These are phyloP conservation scores for Ancistrus triradiatus DNA, from an alignment of 2,113 vertebrate genomes.

Conservation along the genomic window DNA sequence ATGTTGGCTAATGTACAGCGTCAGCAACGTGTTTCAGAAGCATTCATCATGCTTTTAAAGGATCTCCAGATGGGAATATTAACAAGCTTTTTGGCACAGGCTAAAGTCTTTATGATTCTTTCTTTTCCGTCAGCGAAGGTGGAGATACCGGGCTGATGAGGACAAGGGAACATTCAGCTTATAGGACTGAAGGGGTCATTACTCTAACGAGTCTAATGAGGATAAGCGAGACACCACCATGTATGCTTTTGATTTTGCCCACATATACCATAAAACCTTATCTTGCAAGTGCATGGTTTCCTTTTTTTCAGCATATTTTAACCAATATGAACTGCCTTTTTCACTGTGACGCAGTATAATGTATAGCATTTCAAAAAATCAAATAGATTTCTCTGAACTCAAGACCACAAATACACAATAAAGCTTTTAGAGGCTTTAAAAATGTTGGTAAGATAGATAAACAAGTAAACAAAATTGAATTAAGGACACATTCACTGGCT, in stretches of 20 bases:
- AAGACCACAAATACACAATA: too few species aligned
- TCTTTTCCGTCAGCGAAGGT: conserved; percentile 38
- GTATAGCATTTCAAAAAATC: too few species aligned
- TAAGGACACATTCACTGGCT: too few species aligned
- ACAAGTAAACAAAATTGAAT: too few species aligned
- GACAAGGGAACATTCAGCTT: not conserved
- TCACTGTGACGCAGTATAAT: too few species aligned
- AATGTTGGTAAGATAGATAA: too few species aligned
- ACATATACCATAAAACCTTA: too few species aligned
- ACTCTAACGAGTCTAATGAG: conserved; percentile 12
- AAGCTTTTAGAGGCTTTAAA: too few species aligned
- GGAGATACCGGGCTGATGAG: not conserved
- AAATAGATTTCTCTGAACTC: too few species aligned
- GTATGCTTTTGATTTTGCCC: not conserved
- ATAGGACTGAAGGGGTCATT: conserved; percentile 13
- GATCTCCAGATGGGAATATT: conserved; percentile 62
- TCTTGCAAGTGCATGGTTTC: too few species aligned
- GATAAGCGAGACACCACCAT: not conserved
- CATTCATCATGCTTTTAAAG: conserved; percentile 65
- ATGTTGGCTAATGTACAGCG: conserved; percentile 62
- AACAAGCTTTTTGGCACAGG: conserved; percentile 51
- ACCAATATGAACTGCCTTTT: too few species aligned
- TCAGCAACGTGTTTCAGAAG: conserved; percentile 49
- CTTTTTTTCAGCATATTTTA: too few species aligned
- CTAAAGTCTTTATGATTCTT: conserved; percentile 55